phyloP scores from a whole-genome alignment of 2,113 vertebrate genomes.

The Rhagologus leucostigma region DNA sequence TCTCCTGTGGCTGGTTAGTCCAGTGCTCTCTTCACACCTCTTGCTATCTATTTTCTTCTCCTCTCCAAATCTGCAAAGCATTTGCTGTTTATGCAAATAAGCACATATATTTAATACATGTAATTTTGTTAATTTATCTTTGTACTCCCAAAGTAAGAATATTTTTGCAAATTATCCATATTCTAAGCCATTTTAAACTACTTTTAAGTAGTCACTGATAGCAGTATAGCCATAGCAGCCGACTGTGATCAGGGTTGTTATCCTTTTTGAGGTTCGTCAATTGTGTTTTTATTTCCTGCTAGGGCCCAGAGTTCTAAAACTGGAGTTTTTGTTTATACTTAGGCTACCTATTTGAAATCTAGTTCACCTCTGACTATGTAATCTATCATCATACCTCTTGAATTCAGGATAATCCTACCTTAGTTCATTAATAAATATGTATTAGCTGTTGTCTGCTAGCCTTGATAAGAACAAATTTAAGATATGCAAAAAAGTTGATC shows the following conservation, averaged over 20 bases:
- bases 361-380: not conserved
- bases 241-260: not conserved
- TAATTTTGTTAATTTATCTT: not conserved
- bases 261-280: not conserved
- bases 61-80: not conserved
- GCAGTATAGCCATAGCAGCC: not conserved
- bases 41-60: not conserved
- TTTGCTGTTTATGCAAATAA: not conserved
- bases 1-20: not conserved
- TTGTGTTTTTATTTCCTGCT: not conserved
- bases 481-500: not conserved
- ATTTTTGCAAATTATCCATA: not conserved
- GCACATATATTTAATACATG: not conserved
- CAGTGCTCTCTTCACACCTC: not conserved
- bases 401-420: not conserved
- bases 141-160: not conserved
- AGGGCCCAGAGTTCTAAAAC: not conserved
- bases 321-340: not conserved
- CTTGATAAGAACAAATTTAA: not conserved
- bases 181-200: not conserved
- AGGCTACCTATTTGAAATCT: not conserved
- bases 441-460: not conserved
- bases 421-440: not conserved
- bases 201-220: not conserved
- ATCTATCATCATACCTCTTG: not conserved